A percentile compares a stretch with the other conserved stretches of the same genome.
phyloP scores from a whole-genome alignment of 2,113 vertebrate genomes.

The Tragelaphus imberbis region DNA sequence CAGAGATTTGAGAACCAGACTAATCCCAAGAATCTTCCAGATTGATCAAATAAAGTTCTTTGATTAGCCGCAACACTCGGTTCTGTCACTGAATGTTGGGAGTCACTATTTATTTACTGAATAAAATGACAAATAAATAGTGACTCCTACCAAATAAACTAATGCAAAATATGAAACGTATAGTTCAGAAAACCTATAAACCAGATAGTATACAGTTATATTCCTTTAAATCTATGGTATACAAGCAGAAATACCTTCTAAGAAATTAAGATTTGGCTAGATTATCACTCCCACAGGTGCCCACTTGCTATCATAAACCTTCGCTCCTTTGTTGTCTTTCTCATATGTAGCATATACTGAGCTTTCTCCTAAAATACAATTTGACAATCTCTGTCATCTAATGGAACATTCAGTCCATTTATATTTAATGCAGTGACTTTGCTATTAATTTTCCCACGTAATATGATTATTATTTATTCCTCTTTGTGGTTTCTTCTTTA shows the following conservation, averaged over 20 bases:
- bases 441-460: neutral
- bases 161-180: neutral
- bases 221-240: neutral
- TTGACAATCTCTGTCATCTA: neutral
- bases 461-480: neutral
- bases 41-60: neutral
- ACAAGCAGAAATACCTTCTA: neutral
- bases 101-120: neutral
- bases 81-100: neutral
- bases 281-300: neutral
- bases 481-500: neutral
- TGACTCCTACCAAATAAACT: neutral
- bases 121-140: neutral
- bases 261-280: neutral
- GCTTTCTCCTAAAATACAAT: neutral
- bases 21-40: neutral
- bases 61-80: neutral
- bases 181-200: neutral
- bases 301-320: neutral
- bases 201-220: neutral
- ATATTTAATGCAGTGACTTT: slow-evolving; percentile 6
- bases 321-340: neutral
- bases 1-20: neutral
- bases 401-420: neutral
- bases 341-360: neutral